Evolutionary conservation across 2,888 invertebrate genomes (phyloP).

Genomic region (Acheta domesticus): DNA sequence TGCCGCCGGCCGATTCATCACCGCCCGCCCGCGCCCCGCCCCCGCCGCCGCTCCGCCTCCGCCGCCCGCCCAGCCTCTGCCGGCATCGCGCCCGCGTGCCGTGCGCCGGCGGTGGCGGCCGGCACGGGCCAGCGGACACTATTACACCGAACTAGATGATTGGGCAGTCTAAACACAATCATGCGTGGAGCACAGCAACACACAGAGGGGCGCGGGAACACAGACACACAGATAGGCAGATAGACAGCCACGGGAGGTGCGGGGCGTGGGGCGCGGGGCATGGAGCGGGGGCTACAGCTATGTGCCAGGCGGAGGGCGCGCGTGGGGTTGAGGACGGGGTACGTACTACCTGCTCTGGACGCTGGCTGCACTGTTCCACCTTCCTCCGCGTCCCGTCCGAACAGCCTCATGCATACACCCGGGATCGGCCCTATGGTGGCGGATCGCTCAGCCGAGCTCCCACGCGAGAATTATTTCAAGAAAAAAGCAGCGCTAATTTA

Average conservation of each 20-base stretch:
- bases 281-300: background rate
- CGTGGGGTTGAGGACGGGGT: background rate
- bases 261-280: background rate
- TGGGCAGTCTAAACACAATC: background rate
- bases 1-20: too few species aligned
- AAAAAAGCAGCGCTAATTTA: background rate
- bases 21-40: background rate
- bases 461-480: background rate
- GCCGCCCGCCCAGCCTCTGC: background rate
- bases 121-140: background rate
- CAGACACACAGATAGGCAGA: background rate
- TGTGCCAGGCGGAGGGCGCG: background rate
- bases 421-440: slow-evolving; percentile 9
- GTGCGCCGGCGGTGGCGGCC: background rate
- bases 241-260: background rate
- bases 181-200: background rate
- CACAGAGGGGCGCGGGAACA: background rate
- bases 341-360: background rate
- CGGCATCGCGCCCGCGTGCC: background rate
- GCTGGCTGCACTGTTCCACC: background rate
- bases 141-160: background rate
- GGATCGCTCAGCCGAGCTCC: background rate
- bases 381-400: slow-evolving; percentile 9
- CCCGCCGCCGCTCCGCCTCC: background rate
- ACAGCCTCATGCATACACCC: slow-evolving; percentile 18